Conservation (phyloP, 2,113 vertebrate species). For the Pseudopipra pipra region DNA sequence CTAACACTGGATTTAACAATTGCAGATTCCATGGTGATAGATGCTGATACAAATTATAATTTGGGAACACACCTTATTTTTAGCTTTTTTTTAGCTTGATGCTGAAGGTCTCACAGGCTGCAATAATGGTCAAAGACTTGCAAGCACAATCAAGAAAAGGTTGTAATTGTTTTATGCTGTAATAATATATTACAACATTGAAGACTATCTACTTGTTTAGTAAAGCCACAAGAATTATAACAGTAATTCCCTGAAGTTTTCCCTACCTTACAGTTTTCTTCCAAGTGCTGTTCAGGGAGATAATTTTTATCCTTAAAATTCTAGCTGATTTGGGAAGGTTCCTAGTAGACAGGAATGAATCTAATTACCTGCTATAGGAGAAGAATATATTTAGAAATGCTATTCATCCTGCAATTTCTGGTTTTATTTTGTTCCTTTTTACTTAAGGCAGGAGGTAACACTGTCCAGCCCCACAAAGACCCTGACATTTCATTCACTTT, state of each 20-base stretch:
- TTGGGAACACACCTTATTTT: not conserved
- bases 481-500: not conserved
- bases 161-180: not conserved
- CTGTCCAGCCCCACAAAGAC: not conserved
- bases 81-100: not conserved
- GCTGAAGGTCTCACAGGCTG: not conserved
- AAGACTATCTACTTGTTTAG: not conserved
- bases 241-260: not conserved
- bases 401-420: not conserved
- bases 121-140: not conserved
- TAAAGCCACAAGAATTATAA: not conserved
- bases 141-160: not conserved
- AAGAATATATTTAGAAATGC: not conserved
- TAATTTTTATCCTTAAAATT: slow-evolving; percentile 1
- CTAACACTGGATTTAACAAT: not conserved
- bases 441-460: not conserved
- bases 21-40: not conserved
- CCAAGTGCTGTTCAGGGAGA: not conserved
- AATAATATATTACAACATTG: not conserved
- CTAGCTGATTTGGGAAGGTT: not conserved
- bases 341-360: not conserved
- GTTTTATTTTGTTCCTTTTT: not conserved
- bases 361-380: not conserved
- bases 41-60: not conserved
- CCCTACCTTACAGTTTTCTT: not conserved